Base-by-base conservation (phyloP, 53 echinoderm and acorn worm species). In the Temnopleurus reevesii region DNA sequence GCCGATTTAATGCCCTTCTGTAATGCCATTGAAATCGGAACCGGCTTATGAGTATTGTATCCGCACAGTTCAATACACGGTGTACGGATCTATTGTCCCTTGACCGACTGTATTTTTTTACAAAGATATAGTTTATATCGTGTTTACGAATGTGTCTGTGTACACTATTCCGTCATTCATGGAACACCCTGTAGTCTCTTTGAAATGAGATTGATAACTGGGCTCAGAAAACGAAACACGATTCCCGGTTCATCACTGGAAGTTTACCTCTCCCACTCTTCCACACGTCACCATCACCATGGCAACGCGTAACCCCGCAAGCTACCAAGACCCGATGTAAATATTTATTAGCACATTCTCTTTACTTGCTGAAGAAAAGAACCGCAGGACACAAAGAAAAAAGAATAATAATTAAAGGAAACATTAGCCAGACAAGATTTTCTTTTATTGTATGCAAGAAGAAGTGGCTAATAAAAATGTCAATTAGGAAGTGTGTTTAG, bases 211-310 rank as follows among this genome's bases (percentile, higher is more conserved):
- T 79, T 79, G 79, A 79, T 79, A 79, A 49, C 79, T 46, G 26
- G 49, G 45, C 8, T 79, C 79, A 79, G 79, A 79, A 79, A 79
- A 79, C 79, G 79, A 49, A 79, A 79, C 79, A 79, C 79, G 79
- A 79, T 27, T 79, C 79, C 49, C 27, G 41, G 79, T 49, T 49
- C 79, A 79, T 79, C 79, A 79, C 79, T 79, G 79, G 28, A 49
- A 79, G 79, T 79, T 71, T 79, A 49, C 79, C 79, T 47, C 49
- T 79, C 28, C 49, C 79, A 13, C 79, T n/a, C 79, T 46, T 28
- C 46, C 79, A 46, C 46, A 79, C 79, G 79, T 79, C 79, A 79
- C 41, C 15, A 46, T 79, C 30, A 49, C 79, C 79, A 79, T 79
- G 79, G 30, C 49, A 79, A 79, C 79, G 79, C 46, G 46, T 49